These are phyloP conservation scores for Monarcha castaneiventris DNA, from an alignment of 2,113 vertebrate species.

Conservation along the genomic window DNA sequence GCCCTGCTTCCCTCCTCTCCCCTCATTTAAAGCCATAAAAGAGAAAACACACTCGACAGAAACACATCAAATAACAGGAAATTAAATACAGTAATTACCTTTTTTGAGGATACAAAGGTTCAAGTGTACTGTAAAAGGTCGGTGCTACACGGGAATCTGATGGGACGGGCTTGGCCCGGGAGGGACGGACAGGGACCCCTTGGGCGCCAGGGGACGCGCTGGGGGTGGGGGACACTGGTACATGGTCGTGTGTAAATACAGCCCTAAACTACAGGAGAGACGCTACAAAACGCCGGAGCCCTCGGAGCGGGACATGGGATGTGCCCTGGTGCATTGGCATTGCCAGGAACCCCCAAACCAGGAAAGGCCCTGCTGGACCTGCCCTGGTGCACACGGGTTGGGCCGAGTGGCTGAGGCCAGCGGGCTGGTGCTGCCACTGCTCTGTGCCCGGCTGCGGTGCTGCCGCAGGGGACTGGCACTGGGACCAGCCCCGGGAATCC, in stretches of 20 bases:
- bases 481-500: background rate
- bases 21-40: background rate
- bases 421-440: background rate
- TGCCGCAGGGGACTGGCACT: rapidly evolving
- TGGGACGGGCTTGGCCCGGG: background rate
- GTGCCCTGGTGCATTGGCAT: background rate
- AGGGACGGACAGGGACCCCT: background rate
- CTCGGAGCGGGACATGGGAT: background rate
- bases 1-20: background rate
- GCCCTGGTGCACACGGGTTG: background rate
- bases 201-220: background rate
- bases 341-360: background rate
- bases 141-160: background rate
- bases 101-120: constrained; percentile 43
- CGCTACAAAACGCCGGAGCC: background rate
- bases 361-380: background rate
- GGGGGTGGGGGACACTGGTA: background rate
- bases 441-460: background rate
- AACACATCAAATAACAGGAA: background rate
- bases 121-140: constrained; percentile 42
- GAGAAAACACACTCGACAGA: background rate
- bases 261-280: constrained; percentile 35
- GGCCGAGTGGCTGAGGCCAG: rapidly evolving
- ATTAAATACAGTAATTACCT: constrained; percentile 19
- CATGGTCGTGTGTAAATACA: constrained; percentile 20